Conservation (phyloP, 2,888 invertebrate species). For the Limnephilus auricula region DNA sequence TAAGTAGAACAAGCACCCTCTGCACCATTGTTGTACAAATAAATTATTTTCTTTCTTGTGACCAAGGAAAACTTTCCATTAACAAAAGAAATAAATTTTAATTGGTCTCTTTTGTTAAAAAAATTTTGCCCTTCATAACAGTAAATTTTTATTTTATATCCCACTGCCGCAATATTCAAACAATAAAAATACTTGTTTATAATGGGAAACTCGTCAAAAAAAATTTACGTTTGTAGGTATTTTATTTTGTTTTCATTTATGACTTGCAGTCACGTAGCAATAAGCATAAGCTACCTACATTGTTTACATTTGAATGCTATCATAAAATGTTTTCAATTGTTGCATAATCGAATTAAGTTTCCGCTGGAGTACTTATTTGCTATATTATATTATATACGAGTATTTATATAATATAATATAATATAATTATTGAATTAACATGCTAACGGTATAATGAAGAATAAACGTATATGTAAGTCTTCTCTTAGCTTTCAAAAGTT, state of each 20-base stretch:
- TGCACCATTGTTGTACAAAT: not conserved
- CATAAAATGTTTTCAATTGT: not conserved
- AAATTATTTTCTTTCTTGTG: not conserved
- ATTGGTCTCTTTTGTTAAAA: not conserved
- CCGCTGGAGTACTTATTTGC: too few species aligned
- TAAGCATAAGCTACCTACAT: not conserved
- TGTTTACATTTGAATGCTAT: not conserved
- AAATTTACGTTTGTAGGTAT: not conserved
- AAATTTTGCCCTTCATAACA: not conserved
- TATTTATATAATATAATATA: too few species aligned
- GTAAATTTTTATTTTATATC: not conserved
- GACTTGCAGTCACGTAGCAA: not conserved
- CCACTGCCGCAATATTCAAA: not conserved
- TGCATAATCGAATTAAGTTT: not conserved
- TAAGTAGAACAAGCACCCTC: not conserved
- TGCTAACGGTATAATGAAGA: too few species aligned
- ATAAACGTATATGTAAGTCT: too few species aligned
- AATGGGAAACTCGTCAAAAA: not conserved
- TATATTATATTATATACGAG: too few species aligned
- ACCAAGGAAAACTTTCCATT: not conserved
- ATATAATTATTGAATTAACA: too few species aligned
- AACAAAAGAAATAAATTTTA: not conserved
- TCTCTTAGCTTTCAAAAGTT: too few species aligned
- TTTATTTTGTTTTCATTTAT: not conserved
- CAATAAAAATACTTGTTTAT: not conserved